These are phyloP conservation scores for Meles meles DNA, from an alignment of 2,113 vertebrate species.

Conservation along the genomic window DNA sequence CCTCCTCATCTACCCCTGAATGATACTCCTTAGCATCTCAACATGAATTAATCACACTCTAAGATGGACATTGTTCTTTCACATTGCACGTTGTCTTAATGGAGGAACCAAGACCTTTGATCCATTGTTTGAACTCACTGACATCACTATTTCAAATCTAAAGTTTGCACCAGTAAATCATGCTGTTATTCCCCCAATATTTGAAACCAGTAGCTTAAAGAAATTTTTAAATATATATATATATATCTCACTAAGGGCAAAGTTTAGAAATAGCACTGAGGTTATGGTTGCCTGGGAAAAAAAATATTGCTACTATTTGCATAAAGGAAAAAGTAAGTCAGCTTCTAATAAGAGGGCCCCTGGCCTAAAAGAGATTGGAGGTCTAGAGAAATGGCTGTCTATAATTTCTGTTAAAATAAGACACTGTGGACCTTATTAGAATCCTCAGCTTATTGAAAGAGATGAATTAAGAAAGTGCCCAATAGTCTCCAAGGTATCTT, in stretches of 20 bases:
- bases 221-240: neutral
- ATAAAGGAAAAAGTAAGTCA: neutral
- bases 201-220: neutral
- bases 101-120: neutral
- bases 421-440: neutral
- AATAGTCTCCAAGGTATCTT: neutral
- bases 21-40: neutral
- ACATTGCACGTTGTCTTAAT: neutral
- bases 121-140: neutral
- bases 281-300: neutral
- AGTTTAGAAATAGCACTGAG: constrained; percentile 14
- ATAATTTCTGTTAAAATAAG: neutral
- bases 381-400: neutral
- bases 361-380: neutral
- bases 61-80: neutral
- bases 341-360: neutral
- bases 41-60: neutral
- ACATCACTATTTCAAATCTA: neutral
- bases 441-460: neutral
- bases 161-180: neutral
- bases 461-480: neutral
- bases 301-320: neutral
- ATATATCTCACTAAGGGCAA: neutral
- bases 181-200: neutral
- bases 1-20: neutral